Base-by-base conservation (phyloP, 2,888 invertebrate species). In the Amiota communis region DNA sequence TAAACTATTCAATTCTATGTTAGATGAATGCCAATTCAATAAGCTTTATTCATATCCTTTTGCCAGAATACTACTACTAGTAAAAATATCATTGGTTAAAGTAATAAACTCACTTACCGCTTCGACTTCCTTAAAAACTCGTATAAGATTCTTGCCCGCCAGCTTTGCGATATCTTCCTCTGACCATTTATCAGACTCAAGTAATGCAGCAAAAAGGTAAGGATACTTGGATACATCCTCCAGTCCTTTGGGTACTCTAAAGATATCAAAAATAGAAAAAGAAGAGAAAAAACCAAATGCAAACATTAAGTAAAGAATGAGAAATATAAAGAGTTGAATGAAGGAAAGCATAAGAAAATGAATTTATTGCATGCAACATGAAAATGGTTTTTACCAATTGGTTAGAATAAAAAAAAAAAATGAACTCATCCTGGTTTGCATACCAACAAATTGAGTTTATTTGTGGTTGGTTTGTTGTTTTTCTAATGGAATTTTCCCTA, bases 201-300 rank as follows among this genome's bases (percentile, higher is more conserved):
- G 91, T 77, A 96, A 90, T 83, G 95, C 94, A 17, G 95, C 95
- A 87, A 96, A 91, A 79, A 96, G 91, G 89, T 95, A 93, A 70
- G 96, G 96, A 91, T 96, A 96, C 83, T 93, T 93, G 77, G 96
- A 96, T 78, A 96, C 96, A 88, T 96, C 96, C 90, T 96, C 95
- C 79, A 96, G 91, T 81, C 96, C 95, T 84, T 93, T 93, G 49
- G 96, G 96, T 74, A 90, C 90, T 77, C 90, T 90, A 73, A 23
- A 65, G 70, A 72, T 73, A 49, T 10, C 13, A 69, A 65, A 17
- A 17, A 4, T 23, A 61, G 56, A 2, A 65, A 53, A 2, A 73
- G 20, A 53, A 64, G 15, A 49, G 13, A 15, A n/a, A n/a, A n/a
- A n/a, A n/a, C n/a, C n/a, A 63, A 65, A 49, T 61, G 49, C 17